These are phyloP conservation scores for Alaudala cheleensis DNA, from an alignment of 2,113 vertebrate genomes.

Conservation along the genomic window DNA sequence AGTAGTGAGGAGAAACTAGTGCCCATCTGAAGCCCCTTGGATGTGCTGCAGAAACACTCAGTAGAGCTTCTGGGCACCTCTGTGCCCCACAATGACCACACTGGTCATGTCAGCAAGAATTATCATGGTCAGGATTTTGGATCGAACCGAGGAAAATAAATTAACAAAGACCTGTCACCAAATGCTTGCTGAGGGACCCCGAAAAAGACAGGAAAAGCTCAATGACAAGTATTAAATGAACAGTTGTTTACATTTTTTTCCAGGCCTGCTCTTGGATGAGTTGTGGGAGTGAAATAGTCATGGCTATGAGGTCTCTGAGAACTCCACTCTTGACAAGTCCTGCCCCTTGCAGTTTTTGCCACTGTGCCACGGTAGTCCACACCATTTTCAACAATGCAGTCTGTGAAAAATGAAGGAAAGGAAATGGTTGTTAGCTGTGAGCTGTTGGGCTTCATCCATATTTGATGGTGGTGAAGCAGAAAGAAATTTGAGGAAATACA, in stretches of 20 bases:
- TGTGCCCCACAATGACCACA: neutral
- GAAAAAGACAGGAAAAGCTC: neutral
- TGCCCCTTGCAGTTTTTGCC: slow-evolving; percentile 77
- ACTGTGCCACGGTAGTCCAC: slow-evolving; percentile 81
- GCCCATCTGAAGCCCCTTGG: neutral
- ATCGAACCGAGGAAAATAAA: neutral
- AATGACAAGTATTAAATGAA: neutral
- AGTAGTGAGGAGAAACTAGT: neutral
- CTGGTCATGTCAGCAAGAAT: neutral
- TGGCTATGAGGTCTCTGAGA: slow-evolving; percentile 84
- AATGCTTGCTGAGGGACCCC: neutral
- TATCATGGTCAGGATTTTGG: neutral
- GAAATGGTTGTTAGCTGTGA: neutral
- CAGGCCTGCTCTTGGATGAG: slow-evolving; percentile 80
- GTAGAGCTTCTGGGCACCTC: neutral
- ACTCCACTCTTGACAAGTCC: slow-evolving; percentile 88
- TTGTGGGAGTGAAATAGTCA: slow-evolving; percentile 79
- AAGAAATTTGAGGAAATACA: neutral
- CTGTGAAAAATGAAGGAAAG: slow-evolving; percentile 59
- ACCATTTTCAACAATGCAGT: slow-evolving; percentile 82
- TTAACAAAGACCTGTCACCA: neutral
- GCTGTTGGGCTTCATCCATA: rapidly evolving
- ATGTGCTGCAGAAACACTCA: neutral
- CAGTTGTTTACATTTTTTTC: slow-evolving; percentile 83
- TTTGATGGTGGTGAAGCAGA: neutral